A percentile compares a stretch with the other conserved stretches of the same genome.
Evolutionary conservation across 30 jellyfish, hydroid and myxozoan species (phyloP).

Genomic region (Clytia hemisphaerica): DNA sequence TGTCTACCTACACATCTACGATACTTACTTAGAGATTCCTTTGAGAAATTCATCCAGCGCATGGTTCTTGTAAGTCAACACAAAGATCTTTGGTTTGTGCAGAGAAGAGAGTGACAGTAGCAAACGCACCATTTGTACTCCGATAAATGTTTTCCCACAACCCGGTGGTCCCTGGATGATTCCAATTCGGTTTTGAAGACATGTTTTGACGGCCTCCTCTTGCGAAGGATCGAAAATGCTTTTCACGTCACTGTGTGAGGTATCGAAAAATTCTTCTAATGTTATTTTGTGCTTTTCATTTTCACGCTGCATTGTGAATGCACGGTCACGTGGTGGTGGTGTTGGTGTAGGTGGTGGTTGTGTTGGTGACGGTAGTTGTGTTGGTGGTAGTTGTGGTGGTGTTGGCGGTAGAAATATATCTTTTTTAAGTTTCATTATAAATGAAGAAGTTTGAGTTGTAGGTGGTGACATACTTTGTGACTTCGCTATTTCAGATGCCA

Average conservation of each 20-base stretch:
- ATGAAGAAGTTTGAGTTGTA: too few relatives aligned
- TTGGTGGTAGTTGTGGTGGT: too few relatives aligned
- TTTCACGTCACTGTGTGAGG: background rate
- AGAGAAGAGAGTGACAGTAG: conserved; percentile 26
- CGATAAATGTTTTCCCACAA: conserved; percentile 59
- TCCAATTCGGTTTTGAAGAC: conserved; percentile 32
- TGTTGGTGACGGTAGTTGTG: too few relatives aligned
- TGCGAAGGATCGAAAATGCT: conserved; percentile 49
- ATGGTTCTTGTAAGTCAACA: conserved; percentile 66
- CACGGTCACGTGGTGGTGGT: too few relatives aligned
- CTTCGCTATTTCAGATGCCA: too few relatives aligned
- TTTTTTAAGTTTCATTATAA: too few relatives aligned
- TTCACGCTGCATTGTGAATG: too few relatives aligned
- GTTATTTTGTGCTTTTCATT: background rate
- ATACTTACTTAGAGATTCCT: conserved; percentile 6
- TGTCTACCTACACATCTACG: too few relatives aligned
- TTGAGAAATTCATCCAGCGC: conserved; percentile 65
- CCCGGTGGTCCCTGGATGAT: conserved; percentile 85
- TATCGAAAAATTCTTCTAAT: background rate
- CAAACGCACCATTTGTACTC: conserved; percentile 36
- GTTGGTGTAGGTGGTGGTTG: too few relatives aligned
- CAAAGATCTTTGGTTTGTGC: conserved; percentile 37
- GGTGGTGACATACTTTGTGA: too few relatives aligned
- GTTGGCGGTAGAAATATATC: too few relatives aligned
- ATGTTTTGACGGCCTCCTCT: conserved; percentile 27